Conservation (phyloP, 2,888 invertebrate genomes). For the Empis stercorea region DNA sequence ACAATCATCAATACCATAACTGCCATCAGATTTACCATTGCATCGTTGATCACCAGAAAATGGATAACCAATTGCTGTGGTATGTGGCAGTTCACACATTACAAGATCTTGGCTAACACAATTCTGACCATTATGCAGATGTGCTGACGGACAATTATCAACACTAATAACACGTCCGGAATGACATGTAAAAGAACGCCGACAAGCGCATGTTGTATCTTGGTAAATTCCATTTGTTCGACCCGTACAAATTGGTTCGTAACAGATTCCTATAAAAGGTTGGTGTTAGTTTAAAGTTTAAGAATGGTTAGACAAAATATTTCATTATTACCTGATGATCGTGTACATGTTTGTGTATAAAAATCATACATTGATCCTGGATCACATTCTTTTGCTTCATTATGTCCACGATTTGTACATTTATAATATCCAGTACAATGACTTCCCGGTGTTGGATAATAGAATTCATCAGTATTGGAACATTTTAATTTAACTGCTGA, state of each 20-base stretch:
- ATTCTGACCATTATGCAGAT: conserved; percentile 40
- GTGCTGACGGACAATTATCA: conserved; percentile 38
- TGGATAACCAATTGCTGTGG: conserved; percentile 24
- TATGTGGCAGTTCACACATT: conserved; percentile 39
- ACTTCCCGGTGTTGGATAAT: conserved; percentile 43
- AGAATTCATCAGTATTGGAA: conserved; percentile 21
- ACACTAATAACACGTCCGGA: conserved; percentile 39
- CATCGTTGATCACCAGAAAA: conserved; percentile 22
- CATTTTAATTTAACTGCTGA: conserved; percentile 19
- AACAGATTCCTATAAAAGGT: conserved; percentile 39
- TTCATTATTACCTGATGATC: conserved; percentile 31
- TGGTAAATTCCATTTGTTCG: conserved; percentile 44
- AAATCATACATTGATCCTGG: conserved; percentile 44
- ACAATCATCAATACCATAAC: conserved; percentile 23
- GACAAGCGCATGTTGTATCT: conserved; percentile 45
- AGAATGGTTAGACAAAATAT: not conserved
- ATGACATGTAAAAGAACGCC: conserved; percentile 39
- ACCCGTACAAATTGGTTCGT: conserved; percentile 46
- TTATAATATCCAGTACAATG: conserved; percentile 46
- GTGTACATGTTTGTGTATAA: conserved; percentile 40
- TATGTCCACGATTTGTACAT: conserved; percentile 28
- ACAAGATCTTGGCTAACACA: conserved; percentile 37
- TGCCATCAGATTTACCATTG: conserved; percentile 21
- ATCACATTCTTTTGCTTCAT: conserved; percentile 39
- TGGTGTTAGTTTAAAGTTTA: not conserved